Base-by-base conservation (phyloP, 2,888 invertebrate species). In the Brachyptera risi region DNA sequence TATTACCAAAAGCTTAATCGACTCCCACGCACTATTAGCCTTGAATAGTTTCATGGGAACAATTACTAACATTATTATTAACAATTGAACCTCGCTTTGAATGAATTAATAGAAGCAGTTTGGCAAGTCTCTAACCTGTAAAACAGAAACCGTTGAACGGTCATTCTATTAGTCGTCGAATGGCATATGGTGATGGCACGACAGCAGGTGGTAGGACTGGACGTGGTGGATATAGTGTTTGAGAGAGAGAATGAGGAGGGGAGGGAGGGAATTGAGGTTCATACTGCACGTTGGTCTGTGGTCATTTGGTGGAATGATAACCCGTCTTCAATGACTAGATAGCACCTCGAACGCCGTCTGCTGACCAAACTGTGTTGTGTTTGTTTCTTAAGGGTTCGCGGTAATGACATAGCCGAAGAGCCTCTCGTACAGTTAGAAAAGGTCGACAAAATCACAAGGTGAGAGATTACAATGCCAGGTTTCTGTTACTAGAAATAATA, bases 331-430 rank as follows among this genome's bases (percentile, higher is more conserved):
- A n/a, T n/a, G n/a, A n/a, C n/a, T n/a, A n/a, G n/a, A n/a, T n/a
- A n/a, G n/a, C n/a, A n/a, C n/a, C n/a, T n/a, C n/a, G n/a, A n/a
- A n/a, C n/a, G n/a, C n/a, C n/a, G n/a, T n/a, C n/a, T 42, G 50
- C 23, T 54, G 19, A 54, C 54, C 54, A 37, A 54, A 4, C 17
- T 54, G 54, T 54, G 35, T 27, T 35, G 35, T 54, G 9, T 37
- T 51, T 54, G 54, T 54, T 3, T 44, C 35, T 17, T 1, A 54
- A 54, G 54, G 54, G 23, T 13, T 37, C 54, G 54, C 3, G 54
- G 37, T 17, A 54, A 19, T 54, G 37, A 37, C 37, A 17, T 54
- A 35, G 54, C 35, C 17, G 54, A 35, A 19, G 54, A 17, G 24
- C 37, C 54, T 21, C 17, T 35, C 21, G 37, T 37, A 37, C 35